These are phyloP conservation scores for Metaphire vulgaris DNA, from an alignment of 1,140 invertebrate genomes.

Conservation along the genomic window DNA sequence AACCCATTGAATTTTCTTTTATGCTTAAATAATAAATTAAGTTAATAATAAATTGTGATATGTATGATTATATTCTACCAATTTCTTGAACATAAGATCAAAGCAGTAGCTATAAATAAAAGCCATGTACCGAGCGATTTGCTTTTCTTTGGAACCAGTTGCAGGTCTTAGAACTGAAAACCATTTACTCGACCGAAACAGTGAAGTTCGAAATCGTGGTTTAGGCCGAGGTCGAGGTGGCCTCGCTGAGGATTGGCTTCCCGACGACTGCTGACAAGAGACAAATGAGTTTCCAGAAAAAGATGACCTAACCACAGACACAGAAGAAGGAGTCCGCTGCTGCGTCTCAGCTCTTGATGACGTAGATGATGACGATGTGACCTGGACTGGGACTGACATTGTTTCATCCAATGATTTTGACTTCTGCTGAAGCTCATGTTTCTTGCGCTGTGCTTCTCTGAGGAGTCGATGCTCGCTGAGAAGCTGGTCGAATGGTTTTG, in stretches of 20 bases:
- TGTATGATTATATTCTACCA: no score
- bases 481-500: slow-evolving; percentile 71
- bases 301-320: no score
- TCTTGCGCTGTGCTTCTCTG: slow-evolving; percentile 40
- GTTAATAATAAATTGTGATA: no score
- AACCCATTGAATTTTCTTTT: no score
- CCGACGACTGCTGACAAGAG: neutral
- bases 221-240: neutral
- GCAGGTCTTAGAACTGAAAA: neutral
- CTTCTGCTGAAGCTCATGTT: neutral
- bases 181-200: neutral
- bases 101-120: no score
- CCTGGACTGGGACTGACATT: no score
- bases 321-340: no score
- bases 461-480: slow-evolving; percentile 67
- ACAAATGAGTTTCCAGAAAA: neutral
- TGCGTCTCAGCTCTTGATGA: no score
- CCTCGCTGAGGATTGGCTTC: neutral
- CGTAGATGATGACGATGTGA: no score
- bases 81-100: no score
- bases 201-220: neutral
- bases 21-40: no score
- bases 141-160: neutral
- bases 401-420: no score
- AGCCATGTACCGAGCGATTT: neutral